phyloP scores from a whole-genome alignment of 2,888 invertebrate genomes.

The Agonopterix alstromeriana region DNA sequence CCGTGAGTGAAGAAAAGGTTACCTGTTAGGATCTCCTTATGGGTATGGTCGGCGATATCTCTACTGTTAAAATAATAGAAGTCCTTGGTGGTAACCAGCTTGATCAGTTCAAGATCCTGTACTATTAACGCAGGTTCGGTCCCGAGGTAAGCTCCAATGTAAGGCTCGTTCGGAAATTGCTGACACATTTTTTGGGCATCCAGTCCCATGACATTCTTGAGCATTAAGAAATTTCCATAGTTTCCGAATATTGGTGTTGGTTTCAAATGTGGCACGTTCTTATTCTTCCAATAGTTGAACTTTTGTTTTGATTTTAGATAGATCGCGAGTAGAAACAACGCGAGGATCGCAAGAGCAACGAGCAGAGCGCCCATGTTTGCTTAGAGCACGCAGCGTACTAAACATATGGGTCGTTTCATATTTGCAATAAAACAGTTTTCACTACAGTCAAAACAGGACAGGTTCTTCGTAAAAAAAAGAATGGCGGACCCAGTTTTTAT shows the following conservation, averaged over 20 bases:
- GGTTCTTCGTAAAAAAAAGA: too few relatives aligned
- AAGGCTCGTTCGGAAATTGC: slow-evolving; percentile 22
- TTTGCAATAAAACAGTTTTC: too few relatives aligned
- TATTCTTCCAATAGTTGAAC: slow-evolving; percentile 24
- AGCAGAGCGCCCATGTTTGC: neutral
- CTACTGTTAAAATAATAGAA: slow-evolving; percentile 39
- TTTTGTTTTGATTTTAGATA: slow-evolving; percentile 10
- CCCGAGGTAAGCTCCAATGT: slow-evolving; percentile 28
- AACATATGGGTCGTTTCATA: too few relatives aligned
- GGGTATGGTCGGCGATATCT: slow-evolving; percentile 28
- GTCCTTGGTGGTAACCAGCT: slow-evolving; percentile 31
- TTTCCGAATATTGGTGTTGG: slow-evolving; percentile 26
- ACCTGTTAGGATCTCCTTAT: slow-evolving; percentile 26
- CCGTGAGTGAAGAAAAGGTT: slow-evolving; percentile 38
- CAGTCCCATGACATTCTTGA: slow-evolving; percentile 12
- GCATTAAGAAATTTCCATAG: slow-evolving; percentile 20
- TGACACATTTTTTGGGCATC: slow-evolving; percentile 18
- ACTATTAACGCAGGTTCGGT: slow-evolving; percentile 28
- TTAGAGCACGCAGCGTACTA: too few relatives aligned
- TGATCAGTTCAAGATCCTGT: slow-evolving; percentile 32
- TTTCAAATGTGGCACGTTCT: slow-evolving; percentile 18
- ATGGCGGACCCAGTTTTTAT: too few relatives aligned
- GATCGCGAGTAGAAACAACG: neutral
- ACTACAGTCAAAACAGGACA: too few relatives aligned
- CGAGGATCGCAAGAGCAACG: neutral